Percentiles rank a stretch among this genome's conserved stretches.
phyloP scores from a whole-genome alignment of 2,113 vertebrate species.

The Neolamprologus kungweensis region DNA sequence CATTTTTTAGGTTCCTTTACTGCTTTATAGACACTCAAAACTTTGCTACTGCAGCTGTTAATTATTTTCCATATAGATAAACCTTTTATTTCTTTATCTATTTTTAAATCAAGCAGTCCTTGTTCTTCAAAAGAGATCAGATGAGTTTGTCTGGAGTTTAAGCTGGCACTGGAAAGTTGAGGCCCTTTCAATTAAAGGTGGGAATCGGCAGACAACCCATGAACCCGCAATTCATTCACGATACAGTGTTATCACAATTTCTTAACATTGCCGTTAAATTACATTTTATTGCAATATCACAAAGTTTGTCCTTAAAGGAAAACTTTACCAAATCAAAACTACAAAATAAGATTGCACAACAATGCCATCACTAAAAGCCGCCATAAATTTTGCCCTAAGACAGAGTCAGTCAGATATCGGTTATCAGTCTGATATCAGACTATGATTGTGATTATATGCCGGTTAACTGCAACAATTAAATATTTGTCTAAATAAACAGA shows the following conservation, averaged over 20 bases:
- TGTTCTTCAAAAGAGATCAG: neutral
- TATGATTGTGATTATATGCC: neutral
- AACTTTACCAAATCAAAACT: neutral
- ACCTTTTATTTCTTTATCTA: neutral
- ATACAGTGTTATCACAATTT: neutral
- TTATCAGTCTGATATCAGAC: neutral
- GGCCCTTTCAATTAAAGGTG: neutral
- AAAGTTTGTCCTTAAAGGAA: neutral
- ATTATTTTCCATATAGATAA: neutral
- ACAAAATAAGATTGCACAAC: neutral
- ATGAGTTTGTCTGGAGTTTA: neutral
- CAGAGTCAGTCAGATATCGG: neutral
- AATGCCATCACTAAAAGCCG: neutral
- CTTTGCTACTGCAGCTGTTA: neutral
- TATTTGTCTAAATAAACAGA: neutral
- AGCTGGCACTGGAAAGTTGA: no score
- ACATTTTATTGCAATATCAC: neutral
- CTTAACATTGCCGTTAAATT: neutral
- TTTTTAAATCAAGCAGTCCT: neutral
- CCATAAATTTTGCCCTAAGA: neutral
- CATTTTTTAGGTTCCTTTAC: neutral
- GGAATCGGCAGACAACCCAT: neutral
- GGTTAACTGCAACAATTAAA: neutral
- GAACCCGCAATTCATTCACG: neutral
- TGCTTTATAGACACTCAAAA: neutral